Percentiles rank a stretch among this genome's conserved stretches.
phyloP scores from a whole-genome alignment of 37 sponge, comb jelly and placozoan species.

The Cladorhizidae sp. region DNA sequence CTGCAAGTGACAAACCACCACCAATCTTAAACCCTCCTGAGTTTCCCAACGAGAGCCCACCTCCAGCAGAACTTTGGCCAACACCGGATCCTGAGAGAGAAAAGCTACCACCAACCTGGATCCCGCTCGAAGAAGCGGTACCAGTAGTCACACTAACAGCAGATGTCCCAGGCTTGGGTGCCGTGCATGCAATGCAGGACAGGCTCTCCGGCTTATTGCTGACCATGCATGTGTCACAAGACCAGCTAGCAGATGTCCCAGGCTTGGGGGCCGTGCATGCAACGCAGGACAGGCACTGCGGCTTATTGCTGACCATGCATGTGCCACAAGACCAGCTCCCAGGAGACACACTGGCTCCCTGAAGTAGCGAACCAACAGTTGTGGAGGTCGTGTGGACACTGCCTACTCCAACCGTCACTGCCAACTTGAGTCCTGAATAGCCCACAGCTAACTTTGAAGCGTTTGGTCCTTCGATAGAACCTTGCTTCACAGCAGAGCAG shows the following conservation, averaged over 20 bases:
- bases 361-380: conserved; percentile 1
- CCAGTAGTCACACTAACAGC: not conserved
- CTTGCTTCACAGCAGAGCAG: conserved; percentile 33
- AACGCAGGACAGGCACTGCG: conserved; percentile 27
- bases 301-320: conserved; percentile 66
- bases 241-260: conserved; percentile 45
- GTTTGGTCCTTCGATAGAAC: not conserved
- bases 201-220: conserved; percentile 30
- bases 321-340: conserved; percentile 65
- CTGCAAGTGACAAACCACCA: conserved; percentile 6
- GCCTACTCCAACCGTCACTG: not conserved
- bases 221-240: conserved; percentile 69
- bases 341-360: conserved; percentile 17
- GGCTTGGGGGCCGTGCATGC: conserved; percentile 56
- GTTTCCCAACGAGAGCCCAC: not conserved
- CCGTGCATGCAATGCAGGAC: conserved; percentile 57
- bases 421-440: not conserved
- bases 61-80: not conserved
- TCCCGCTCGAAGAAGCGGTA: not conserved
- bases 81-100: not conserved
- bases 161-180: conserved; percentile 42
- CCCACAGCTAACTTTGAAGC: not conserved
- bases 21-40: conserved; percentile 38
- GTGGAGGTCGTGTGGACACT: not conserved
- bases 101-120: conserved; percentile 1